A percentile compares a stretch with the other conserved stretches of the same genome.
These are phyloP conservation scores for Athrips mouffetella DNA, from an alignment of 2,888 invertebrate genomes.

Conservation along the genomic window DNA sequence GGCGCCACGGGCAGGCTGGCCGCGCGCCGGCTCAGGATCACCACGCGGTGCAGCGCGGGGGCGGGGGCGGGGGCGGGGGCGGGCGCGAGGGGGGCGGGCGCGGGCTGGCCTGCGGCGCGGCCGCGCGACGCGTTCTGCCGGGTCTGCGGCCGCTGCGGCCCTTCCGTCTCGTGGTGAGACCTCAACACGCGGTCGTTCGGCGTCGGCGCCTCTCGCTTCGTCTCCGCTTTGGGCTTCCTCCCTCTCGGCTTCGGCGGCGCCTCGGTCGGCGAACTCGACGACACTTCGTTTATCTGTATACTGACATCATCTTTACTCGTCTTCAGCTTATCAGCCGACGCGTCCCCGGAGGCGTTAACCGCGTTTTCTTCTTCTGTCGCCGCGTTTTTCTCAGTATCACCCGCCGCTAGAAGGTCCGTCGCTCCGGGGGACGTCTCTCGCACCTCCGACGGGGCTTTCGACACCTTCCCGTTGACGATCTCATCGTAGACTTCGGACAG, in stretches of 20 bases:
- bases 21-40: constrained; percentile 48
- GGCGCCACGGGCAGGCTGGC: constrained; percentile 20
- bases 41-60: constrained; percentile 40
- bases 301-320: constrained; percentile 40
- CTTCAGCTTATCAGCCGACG: constrained; percentile 20
- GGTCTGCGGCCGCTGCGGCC: constrained; percentile 24
- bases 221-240: constrained; percentile 41
- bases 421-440: constrained; percentile 29
- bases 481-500: constrained; percentile 63
- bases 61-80: constrained; percentile 33
- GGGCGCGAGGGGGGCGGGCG: constrained; percentile 29
- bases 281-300: constrained; percentile 83
- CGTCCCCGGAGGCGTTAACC: constrained; percentile 23
- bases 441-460: constrained; percentile 24
- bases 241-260: constrained; percentile 50
- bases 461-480: constrained; percentile 34
- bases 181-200: constrained; percentile 60
- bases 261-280: constrained; percentile 79
- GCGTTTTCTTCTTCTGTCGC: constrained; percentile 17
- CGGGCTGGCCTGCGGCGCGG: constrained; percentile 21
- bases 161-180: constrained; percentile 54
- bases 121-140: constrained; percentile 17
- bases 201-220: constrained; percentile 35
- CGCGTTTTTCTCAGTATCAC: constrained; percentile 14
- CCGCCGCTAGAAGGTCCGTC: constrained; percentile 24